These are phyloP conservation scores for Gymnogyps californianus DNA, from an alignment of 2,113 vertebrate genomes.

Conservation along the genomic window DNA sequence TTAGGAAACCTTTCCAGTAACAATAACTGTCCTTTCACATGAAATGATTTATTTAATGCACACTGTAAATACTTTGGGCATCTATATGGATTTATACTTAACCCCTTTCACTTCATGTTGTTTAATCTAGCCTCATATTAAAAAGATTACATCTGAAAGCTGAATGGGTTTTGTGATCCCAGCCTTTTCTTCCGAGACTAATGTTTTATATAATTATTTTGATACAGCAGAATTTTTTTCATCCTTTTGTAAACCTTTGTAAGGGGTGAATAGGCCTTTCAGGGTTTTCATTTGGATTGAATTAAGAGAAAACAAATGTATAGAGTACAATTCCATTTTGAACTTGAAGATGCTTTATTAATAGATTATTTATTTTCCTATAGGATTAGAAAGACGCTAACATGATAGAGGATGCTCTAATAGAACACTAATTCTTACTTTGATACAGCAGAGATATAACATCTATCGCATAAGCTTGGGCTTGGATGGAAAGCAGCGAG, in stretches of 20 bases:
- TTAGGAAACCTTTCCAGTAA: conserved; percentile 66
- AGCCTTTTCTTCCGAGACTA: conserved; percentile 14
- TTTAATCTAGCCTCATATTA: conserved; percentile 47
- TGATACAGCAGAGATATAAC: not conserved
- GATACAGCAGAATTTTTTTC: not conserved
- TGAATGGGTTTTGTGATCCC: conserved; percentile 3
- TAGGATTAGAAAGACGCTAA: not conserved
- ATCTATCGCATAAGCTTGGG: not conserved
- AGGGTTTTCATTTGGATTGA: not conserved
- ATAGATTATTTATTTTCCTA: conserved; percentile 5
- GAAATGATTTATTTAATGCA: conserved; percentile 65
- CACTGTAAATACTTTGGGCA: conserved; percentile 21
- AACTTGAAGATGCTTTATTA: not conserved
- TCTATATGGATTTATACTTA: conserved; percentile 56
- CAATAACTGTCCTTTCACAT: conserved; percentile 60
- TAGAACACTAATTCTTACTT: not conserved
- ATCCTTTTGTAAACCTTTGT: not conserved
- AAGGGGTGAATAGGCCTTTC: not conserved
- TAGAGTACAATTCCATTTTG: not conserved
- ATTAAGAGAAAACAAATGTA: not conserved
- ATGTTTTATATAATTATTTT: conserved; percentile 59
- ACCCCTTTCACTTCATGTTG: conserved; percentile 49
- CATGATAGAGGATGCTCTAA: not conserved
- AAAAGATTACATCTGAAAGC: conserved; percentile 50
- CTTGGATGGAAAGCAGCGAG: not conserved